Evolutionary conservation across 2,888 invertebrate genomes (phyloP).

Genomic region (Tetragonula carbonaria): DNA sequence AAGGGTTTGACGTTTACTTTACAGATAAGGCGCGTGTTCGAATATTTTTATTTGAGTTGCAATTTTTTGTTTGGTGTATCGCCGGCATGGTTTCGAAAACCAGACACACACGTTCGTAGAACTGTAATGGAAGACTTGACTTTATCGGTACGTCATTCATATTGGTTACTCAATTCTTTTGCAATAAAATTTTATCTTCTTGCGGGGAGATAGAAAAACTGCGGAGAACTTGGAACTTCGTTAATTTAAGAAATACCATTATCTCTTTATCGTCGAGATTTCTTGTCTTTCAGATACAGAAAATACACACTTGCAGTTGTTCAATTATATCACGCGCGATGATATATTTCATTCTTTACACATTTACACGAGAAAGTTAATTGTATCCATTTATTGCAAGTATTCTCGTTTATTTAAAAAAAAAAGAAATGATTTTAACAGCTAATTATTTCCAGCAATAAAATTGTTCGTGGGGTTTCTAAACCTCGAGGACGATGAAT

Average conservation of each 20-base stretch:
- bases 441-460: neutral
- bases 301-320: too few relatives aligned
- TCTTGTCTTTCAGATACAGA: too few relatives aligned
- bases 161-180: too few relatives aligned
- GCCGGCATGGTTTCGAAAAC: neutral
- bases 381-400: neutral
- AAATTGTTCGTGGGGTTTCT: slow-evolving; percentile 7
- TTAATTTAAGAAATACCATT: too few relatives aligned
- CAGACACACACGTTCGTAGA: neutral
- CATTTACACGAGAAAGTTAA: neutral
- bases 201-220: too few relatives aligned
- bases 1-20: neutral
- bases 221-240: too few relatives aligned
- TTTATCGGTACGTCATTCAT: too few relatives aligned
- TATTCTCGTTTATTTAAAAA: neutral
- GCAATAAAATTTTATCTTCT: too few relatives aligned
- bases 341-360: neutral
- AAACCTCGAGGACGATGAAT: slow-evolving; percentile 22
- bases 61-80: neutral
- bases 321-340: too few relatives aligned
- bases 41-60: neutral
- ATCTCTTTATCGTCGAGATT: too few relatives aligned
- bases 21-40: neutral
- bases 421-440: neutral
- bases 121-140: neutral